phyloP scores from a whole-genome alignment of 2,113 vertebrate genomes.

The Callopanchax toddi region DNA sequence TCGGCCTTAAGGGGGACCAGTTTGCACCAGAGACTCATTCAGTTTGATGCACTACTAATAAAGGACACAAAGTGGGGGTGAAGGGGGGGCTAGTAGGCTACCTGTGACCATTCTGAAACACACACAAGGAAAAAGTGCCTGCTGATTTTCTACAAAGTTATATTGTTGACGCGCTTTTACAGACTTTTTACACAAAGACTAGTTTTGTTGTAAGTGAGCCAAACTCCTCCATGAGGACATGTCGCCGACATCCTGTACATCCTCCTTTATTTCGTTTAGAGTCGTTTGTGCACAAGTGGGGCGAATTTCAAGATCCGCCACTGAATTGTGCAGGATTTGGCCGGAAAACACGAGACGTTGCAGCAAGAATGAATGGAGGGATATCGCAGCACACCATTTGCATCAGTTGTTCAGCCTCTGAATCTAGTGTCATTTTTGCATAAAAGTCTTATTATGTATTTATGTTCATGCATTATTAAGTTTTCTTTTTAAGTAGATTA shows the following conservation, averaged over 20 bases:
- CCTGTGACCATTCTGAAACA: slow-evolving; percentile 65
- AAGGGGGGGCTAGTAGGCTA: slow-evolving; percentile 49
- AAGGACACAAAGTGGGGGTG: slow-evolving; percentile 67
- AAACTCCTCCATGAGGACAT: slow-evolving; percentile 83
- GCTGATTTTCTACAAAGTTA: slow-evolving; percentile 81
- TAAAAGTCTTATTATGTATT: slow-evolving; percentile 88
- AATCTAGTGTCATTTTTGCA: slow-evolving; percentile 79
- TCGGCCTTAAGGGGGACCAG: slow-evolving; percentile 80
- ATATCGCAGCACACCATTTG: slow-evolving; percentile 48
- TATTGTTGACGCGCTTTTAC: slow-evolving; percentile 58
- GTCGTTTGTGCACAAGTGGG: slow-evolving; percentile 52
- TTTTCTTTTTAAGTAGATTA: slow-evolving; percentile 83
- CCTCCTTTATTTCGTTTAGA: slow-evolving; percentile 49
- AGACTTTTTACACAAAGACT: slow-evolving; percentile 63
- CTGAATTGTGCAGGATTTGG: slow-evolving; percentile 65
- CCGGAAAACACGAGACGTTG: slow-evolving; percentile 60
- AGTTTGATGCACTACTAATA: slow-evolving; percentile 78
- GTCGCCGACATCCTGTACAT: slow-evolving; percentile 59
- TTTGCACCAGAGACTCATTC: slow-evolving; percentile 46
- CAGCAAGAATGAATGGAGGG: slow-evolving; percentile 50
- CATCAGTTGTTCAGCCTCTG: slow-evolving; percentile 72
- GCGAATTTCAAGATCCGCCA: slow-evolving; percentile 52
- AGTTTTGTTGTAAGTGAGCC: slow-evolving; percentile 70
- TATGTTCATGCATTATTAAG: slow-evolving; percentile 88
- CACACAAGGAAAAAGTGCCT: slow-evolving; percentile 85